These are phyloP conservation scores for Cherax quadricarinatus DNA, from an alignment of 1,140 invertebrate genomes.

Conservation along the genomic window DNA sequence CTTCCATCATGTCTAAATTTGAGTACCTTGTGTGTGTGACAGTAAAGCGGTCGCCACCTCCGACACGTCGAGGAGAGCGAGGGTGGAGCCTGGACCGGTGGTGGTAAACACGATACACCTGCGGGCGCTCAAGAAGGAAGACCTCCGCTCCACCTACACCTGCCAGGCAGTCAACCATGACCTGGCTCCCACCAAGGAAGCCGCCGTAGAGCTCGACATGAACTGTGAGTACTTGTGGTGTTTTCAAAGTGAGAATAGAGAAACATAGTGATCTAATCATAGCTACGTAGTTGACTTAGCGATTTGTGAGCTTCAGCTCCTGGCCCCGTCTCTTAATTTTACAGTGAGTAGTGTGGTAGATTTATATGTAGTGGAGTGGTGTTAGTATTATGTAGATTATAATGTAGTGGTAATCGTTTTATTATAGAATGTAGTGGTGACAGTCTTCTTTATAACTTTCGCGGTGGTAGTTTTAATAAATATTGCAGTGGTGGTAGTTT, in stretches of 20 bases:
- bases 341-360: too few species aligned
- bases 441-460: too few species aligned
- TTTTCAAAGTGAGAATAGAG: too few species aligned
- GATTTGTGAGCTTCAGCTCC: neutral
- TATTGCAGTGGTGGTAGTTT: too few species aligned
- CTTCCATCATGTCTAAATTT: too few species aligned
- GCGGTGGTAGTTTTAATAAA: too few species aligned
- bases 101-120: constrained; percentile 69
- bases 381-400: too few species aligned
- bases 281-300: neutral
- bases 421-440: too few species aligned
- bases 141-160: constrained; percentile 61
- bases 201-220: constrained; percentile 69
- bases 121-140: constrained; percentile 63
- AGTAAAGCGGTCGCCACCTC: neutral
- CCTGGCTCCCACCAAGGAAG: constrained; percentile 61
- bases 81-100: neutral
- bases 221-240: constrained; percentile 61
- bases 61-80: neutral
- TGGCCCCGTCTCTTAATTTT: neutral
- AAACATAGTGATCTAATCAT: too few species aligned
- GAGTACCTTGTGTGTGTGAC: neutral
- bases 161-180: constrained; percentile 68
- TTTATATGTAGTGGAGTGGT: too few species aligned
- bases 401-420: too few species aligned